These are phyloP conservation scores for Leptopilina myrica DNA, from an alignment of 2,888 invertebrate species.

Conservation along the genomic window DNA sequence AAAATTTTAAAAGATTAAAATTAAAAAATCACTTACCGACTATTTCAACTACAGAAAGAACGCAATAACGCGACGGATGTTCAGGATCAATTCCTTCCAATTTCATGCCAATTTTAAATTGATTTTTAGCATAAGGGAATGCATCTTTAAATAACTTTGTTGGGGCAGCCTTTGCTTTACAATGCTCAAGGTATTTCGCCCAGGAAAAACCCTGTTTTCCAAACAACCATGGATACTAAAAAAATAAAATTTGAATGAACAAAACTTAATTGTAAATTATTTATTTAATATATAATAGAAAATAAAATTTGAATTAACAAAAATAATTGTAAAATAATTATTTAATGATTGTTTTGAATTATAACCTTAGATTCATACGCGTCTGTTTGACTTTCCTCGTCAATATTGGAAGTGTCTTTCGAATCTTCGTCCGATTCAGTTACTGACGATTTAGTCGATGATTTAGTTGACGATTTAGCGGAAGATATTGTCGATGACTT, in stretches of 20 bases:
- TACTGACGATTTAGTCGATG: constrained; percentile 25
- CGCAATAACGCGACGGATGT: constrained; percentile 93
- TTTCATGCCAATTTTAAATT: constrained; percentile 91
- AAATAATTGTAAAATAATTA: no score
- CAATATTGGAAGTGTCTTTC: constrained; percentile 69
- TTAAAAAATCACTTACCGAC: constrained; percentile 70
- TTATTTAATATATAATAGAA: neutral
- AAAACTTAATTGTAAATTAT: constrained; percentile 23
- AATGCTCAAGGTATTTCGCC: constrained; percentile 86
- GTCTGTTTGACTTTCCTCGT: constrained; percentile 66
- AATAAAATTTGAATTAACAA: no score
- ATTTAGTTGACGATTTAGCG: constrained; percentile 33
- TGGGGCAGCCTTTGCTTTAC: constrained; percentile 86
- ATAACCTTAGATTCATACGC: constrained; percentile 69
- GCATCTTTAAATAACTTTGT: constrained; percentile 87
- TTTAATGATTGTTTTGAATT: constrained; percentile 34
- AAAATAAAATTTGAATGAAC: constrained; percentile 47
- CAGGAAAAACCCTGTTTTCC: constrained; percentile 87
- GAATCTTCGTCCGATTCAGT: constrained; percentile 73
- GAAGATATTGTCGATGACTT: constrained; percentile 37
- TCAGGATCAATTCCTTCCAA: constrained; percentile 96
- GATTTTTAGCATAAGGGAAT: constrained; percentile 86
- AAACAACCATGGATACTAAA: constrained; percentile 83
- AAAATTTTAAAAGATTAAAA: neutral
- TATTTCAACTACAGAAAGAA: constrained; percentile 89